These are phyloP conservation scores for Zapus hudsonius DNA, from an alignment of 2,113 vertebrate genomes.

Conservation along the genomic window DNA sequence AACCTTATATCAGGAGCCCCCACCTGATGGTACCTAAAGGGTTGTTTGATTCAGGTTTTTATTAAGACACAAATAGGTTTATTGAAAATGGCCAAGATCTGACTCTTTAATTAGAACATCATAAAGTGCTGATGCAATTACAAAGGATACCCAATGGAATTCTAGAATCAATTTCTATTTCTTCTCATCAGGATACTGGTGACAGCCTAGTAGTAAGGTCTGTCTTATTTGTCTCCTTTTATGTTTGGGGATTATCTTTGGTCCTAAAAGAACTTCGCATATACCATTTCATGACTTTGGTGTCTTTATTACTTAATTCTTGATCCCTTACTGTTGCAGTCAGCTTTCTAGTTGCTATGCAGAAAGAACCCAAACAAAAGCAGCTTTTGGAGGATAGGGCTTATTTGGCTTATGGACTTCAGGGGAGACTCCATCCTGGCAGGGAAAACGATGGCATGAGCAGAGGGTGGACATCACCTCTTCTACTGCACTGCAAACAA, in stretches of 20 bases:
- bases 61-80: not conserved
- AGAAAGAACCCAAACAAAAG: no score
- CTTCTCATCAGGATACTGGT: not conserved
- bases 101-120: slow-evolving; percentile 38
- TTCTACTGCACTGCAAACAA: no score
- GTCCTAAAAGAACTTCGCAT: not conserved
- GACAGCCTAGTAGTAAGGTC: not conserved
- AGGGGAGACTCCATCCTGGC: no score
- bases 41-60: not conserved
- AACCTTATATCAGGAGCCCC: not conserved
- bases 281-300: not conserved
- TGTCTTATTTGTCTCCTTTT: not conserved
- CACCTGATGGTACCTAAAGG: not conserved
- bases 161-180: not conserved
- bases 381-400: no score
- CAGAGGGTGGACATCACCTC: no score
- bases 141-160: not conserved
- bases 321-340: not conserved
- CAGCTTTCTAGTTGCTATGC: no score
- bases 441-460: no score
- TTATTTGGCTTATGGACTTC: no score
- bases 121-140: slow-evolving; percentile 15
- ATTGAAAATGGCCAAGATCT: not conserved
- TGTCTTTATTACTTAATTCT: not conserved
- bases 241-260: not conserved